Evolutionary conservation across 2,888 invertebrate species (phyloP), one percentile per base, ranked within the genome.

Genomic region (Baccha elongata): DNA sequence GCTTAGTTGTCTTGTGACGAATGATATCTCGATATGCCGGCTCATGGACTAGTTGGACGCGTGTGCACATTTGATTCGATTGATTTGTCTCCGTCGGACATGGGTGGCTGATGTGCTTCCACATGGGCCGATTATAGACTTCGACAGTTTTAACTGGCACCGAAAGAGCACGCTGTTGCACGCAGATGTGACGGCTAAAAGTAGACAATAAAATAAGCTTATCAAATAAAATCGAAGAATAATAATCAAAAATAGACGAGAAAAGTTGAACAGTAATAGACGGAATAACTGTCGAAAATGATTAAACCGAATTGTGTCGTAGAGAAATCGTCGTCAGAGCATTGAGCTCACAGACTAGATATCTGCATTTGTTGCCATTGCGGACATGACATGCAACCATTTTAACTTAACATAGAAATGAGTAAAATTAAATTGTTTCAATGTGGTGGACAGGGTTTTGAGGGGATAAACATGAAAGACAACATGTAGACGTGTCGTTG

Each of bases 21-120:
- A 90, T 91, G 62, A 92, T 91, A 74, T 92, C 92, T 83, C 92
- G 90, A 87, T 91, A 92, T 8, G 91, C 91, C 62, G 91, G 91
- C 86, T 93, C 92, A 86, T 92, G 92, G 15, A 92, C 91, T 83
- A 93, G 87, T 85, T 93, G 92, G 75, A 92, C 91, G 48, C 92
- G 91, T 29, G 92, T 91, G 87, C 93, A 93, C 87, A 92, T 89
- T 87, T 92, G 92, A 86, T 92, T 91, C 48, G 90, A 88, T 85
- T 91, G 89, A 52, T 87, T 85, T 76, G 86, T 86, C 85, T 88
- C 90, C 84, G 88, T 86, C 84, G 88, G 89, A 85, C 93, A 93
- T 60, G 91, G 91, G 74, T 92, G 91, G 79, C 88, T 91, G 85
- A 92, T 91, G 81, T 92, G 92, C 85, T 92, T 92, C 89, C 91